Conservation (phyloP, 1,140 invertebrate species). For the Drosophila bifasciata region DNA sequence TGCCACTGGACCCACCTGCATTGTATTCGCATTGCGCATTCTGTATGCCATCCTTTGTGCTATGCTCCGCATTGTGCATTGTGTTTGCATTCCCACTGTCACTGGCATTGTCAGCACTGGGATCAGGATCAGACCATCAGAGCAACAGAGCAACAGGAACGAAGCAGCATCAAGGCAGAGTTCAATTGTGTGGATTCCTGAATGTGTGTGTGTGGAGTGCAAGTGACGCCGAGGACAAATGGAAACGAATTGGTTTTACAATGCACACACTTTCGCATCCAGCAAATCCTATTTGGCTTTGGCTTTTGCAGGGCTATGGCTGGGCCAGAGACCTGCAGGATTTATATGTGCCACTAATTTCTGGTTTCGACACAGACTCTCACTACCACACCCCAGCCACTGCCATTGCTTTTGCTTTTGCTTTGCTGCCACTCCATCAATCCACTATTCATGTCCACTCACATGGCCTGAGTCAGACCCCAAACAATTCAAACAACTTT, state of each 20-base stretch:
- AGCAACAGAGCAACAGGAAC: not conserved
- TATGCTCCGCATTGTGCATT: conserved; percentile 53
- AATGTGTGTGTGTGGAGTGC: conserved; percentile 28
- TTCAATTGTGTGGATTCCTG: conserved; percentile 43
- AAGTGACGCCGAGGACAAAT: conserved; percentile 56
- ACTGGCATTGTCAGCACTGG: conserved; percentile 67
- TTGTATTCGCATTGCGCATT: conserved; percentile 49
- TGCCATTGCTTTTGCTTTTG: no score
- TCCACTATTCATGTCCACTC: conserved; percentile 19
- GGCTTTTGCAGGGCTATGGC: conserved; percentile 9
- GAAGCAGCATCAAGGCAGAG: conserved; percentile 38
- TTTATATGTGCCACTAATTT: conserved; percentile 48
- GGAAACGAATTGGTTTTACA: conserved; percentile 71
- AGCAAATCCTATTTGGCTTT: conserved; percentile 54
- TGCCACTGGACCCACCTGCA: conserved; percentile 42
- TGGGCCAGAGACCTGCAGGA: conserved; percentile 10
- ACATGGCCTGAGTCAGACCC: conserved; percentile 1
- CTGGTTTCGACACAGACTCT: conserved; percentile 13
- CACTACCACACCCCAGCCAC: not conserved
- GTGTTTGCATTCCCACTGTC: conserved; percentile 64
- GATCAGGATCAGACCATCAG: conserved; percentile 20
- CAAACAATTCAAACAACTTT: conserved; percentile 38
- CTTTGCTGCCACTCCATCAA: conserved; percentile 6
- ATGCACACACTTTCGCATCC: conserved; percentile 50
- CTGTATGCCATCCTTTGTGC: conserved; percentile 31